phyloP scores from a whole-genome alignment of 2,888 invertebrate species.

The Tenthredo scrophulariae region DNA sequence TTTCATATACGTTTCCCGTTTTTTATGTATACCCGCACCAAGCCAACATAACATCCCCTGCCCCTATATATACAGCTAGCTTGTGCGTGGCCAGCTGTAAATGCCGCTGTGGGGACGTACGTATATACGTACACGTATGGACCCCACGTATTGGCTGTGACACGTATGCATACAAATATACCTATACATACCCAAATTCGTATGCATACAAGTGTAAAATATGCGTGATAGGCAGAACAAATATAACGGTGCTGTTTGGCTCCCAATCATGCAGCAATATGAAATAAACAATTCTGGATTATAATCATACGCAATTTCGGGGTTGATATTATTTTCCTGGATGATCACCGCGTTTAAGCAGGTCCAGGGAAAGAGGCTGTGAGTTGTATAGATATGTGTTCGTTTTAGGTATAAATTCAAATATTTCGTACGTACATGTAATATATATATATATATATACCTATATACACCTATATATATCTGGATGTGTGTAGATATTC shows the following conservation, averaged over 20 bases:
- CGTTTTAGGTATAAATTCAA: not conserved
- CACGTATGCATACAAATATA: slow-evolving; percentile 1
- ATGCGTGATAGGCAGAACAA: not conserved
- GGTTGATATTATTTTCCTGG: not conserved
- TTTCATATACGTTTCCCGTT: slow-evolving; percentile 29
- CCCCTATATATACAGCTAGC: not conserved
- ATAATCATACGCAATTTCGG: not conserved
- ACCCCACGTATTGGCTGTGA: not conserved
- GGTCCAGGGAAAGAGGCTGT: not conserved
- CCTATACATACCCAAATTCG: not conserved
- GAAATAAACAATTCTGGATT: not conserved
- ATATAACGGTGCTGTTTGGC: not conserved
- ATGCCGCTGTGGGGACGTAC: not conserved
- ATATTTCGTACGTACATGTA: not conserved
- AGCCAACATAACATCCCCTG: not conserved
- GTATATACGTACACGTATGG: not conserved
- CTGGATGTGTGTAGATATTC: not conserved
- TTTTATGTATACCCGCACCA: not conserved
- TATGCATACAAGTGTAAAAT: slow-evolving; percentile 25
- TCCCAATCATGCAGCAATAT: not conserved
- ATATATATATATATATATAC: not conserved
- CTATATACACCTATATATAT: not conserved
- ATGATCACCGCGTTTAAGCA: not conserved
- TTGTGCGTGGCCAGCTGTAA: slow-evolving; percentile 1
- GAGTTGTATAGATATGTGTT: not conserved